Conservation (phyloP, 2,113 vertebrate genomes). For the Nyctibius bracteatus region DNA sequence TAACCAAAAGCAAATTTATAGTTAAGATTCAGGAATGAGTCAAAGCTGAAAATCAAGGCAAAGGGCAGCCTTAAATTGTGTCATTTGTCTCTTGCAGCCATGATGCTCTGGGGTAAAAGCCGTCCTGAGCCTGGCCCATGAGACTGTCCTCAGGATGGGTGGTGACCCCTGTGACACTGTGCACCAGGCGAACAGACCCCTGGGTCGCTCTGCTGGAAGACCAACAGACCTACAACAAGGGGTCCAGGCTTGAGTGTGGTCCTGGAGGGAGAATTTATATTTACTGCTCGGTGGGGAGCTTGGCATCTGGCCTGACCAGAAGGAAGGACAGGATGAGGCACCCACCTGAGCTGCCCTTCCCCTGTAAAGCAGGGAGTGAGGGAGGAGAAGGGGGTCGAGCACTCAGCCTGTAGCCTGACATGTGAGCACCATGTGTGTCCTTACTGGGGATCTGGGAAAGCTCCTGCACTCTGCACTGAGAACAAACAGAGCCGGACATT, state of each 20-base stretch:
- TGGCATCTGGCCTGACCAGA: background rate
- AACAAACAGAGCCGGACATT: rapidly evolving
- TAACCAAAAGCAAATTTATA: background rate
- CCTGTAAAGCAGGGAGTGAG: background rate
- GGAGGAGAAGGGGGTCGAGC: background rate
- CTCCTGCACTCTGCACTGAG: background rate
- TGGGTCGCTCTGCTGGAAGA: background rate
- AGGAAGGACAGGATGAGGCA: background rate
- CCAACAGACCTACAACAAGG: rapidly evolving
- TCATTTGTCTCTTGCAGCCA: background rate
- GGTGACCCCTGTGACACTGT: background rate
- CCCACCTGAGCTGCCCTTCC: background rate
- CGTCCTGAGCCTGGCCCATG: background rate
- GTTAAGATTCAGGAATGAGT: background rate
- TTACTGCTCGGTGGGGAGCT: background rate
- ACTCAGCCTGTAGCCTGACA: background rate
- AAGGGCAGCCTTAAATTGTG: background rate
- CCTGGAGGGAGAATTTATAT: background rate
- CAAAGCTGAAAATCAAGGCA: background rate
- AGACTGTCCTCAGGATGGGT: background rate
- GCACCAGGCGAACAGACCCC: background rate
- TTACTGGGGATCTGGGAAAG: background rate
- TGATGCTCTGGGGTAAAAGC: background rate
- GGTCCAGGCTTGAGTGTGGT: background rate
- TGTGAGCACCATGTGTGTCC: background rate